phyloP scores from a whole-genome alignment of 2,797 vertebrate genomes.

The Paedocypris micromegethes region DNA sequence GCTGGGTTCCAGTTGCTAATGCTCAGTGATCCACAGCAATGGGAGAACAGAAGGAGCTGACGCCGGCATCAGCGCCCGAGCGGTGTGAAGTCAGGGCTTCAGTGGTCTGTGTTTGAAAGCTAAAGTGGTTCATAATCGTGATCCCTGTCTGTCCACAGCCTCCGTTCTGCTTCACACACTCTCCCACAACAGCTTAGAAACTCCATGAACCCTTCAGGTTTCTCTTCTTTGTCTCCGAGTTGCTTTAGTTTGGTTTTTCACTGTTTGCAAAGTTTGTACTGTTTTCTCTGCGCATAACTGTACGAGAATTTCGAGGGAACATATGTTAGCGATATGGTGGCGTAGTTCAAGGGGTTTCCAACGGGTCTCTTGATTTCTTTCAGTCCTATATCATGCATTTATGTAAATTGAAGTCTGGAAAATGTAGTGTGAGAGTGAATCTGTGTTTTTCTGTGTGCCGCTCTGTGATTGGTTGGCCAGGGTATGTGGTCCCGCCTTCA shows the following conservation, averaged over 20 bases:
- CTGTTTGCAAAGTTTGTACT: too few species aligned
- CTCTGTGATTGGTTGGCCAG: too few species aligned
- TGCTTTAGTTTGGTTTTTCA: background rate
- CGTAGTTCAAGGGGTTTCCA: too few species aligned
- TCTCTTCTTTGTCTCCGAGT: background rate
- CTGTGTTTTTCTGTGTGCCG: too few species aligned
- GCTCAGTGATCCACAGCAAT: slow-evolving; percentile 36
- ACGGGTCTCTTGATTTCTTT: too few species aligned
- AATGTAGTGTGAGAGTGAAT: too few species aligned
- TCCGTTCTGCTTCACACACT: slow-evolving; percentile 30
- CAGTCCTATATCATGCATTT: too few species aligned
- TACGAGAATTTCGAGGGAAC: too few species aligned
- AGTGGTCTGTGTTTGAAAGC: slow-evolving; percentile 38
- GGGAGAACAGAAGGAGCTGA: slow-evolving; percentile 28
- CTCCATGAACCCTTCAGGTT: slow-evolving; percentile 22
- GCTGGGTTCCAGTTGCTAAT: slow-evolving; percentile 32
- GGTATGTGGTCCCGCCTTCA: too few species aligned
- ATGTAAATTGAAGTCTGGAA: too few species aligned
- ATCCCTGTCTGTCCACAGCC: slow-evolving; percentile 33
- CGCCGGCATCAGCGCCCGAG: slow-evolving; percentile 29
- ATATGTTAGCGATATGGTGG: too few species aligned
- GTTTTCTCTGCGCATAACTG: too few species aligned
- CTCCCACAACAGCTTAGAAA: slow-evolving; percentile 31
- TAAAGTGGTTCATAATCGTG: slow-evolving; percentile 30
- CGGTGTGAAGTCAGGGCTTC: slow-evolving; percentile 28